Percentiles rank a stretch among this genome's conserved stretches.
These are phyloP conservation scores for Dolomedes plantarius DNA, from an alignment of 2,888 invertebrate genomes.

Conservation along the genomic window DNA sequence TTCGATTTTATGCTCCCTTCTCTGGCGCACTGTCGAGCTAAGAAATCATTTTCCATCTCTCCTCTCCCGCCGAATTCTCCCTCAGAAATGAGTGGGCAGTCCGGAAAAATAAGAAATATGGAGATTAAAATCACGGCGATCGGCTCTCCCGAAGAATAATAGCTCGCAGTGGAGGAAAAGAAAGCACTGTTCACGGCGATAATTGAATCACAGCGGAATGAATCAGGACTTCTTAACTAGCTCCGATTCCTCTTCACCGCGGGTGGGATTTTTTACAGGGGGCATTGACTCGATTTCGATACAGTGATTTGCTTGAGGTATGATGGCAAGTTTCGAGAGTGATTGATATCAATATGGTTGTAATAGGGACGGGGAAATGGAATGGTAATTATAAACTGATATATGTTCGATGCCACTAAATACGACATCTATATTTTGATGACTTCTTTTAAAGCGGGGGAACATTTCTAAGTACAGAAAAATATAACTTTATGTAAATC, in stretches of 20 bases:
- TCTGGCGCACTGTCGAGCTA: conserved; percentile 21
- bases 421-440: no score
- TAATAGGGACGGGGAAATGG: no score
- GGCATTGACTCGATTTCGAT: no score
- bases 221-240: conserved; percentile 36
- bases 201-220: conserved; percentile 58
- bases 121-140: conserved; percentile 63
- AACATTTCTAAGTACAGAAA: no score
- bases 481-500: no score
- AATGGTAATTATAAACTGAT: no score
- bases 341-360: no score
- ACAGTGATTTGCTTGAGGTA: no score
- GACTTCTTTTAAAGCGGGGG: no score
- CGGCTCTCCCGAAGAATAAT: conserved; percentile 56
- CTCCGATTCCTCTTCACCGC: conserved; percentile 24
- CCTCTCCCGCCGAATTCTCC: conserved; percentile 18
- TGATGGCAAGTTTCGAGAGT: no score
- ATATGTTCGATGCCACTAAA: no score
- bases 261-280: conserved; percentile 13
- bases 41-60: conserved; percentile 49
- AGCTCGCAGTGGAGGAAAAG: conserved; percentile 22
- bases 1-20: no score
- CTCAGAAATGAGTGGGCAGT: conserved; percentile 59
- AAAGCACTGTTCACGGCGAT: conserved; percentile 53
- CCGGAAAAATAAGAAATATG: conserved; percentile 55